Evolutionary conservation across 2,113 vertebrate species (phyloP), one percentile per base, ranked within the genome.

Genomic region (Neoarius graeffei): DNA sequence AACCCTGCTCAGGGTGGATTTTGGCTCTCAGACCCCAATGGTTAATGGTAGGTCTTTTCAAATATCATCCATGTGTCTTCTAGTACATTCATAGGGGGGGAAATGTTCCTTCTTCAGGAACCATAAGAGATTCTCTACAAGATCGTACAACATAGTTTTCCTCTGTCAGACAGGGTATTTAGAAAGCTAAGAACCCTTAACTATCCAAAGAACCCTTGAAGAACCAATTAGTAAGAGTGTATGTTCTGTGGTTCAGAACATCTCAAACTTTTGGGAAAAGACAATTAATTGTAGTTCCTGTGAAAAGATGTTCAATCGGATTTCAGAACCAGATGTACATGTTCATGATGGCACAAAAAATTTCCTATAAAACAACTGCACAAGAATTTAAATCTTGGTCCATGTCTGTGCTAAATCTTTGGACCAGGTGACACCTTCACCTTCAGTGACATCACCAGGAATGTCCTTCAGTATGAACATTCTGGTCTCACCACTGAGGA

Each of bases 361-460:
- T 4, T 81, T 59, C 10, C 7, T 7, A 17, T 20, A 59, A 80
- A 59, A 20, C 54, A 35, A 35, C 79, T 59, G 25, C 13, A 80
- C 25, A 81, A 35, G 2, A 23, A 23, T 60, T 42, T 81, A 20
- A 35, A 81, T 81, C 17, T 81, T 35, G 17, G 5, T 30, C 8
- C 4, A 2, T 60, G n/a, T 59, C 7, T 60, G 1, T 81, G 15
- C 19, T 0, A 80, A 86, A 60, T 25, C 57, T 79, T 25, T 88
- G 23, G n/a, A 54, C 3, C 94, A 99, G 98, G 97, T 0, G 98
- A 99, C 92, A 92, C 92, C 62, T 99, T 99, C 93, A 97, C 94
- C 7, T 97, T 98, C 20, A 95, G 95, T 66, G 98, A 99, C 17
- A 57, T 99, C 84, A 96, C 96, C 84, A 95, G 93, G 20, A 96